phyloP scores from a whole-genome alignment of 2,797 vertebrate species.

The Platalea minor region DNA sequence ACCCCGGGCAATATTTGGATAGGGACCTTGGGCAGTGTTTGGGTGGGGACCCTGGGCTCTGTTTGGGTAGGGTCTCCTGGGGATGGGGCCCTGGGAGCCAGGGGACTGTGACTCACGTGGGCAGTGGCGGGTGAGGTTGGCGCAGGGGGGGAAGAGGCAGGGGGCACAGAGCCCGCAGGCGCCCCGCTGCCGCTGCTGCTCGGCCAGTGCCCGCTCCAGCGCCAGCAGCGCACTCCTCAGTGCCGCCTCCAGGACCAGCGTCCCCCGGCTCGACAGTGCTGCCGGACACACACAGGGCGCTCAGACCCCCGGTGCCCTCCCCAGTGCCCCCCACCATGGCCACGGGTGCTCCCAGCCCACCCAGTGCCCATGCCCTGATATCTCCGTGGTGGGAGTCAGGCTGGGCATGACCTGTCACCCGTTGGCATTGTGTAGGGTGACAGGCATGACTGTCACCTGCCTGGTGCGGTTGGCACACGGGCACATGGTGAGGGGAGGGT shows the following conservation, averaged over 20 bases:
- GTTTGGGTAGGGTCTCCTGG: neutral
- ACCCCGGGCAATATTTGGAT: neutral
- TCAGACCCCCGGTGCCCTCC: neutral
- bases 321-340: neutral
- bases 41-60: neutral
- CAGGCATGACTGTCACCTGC: neutral
- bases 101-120: neutral
- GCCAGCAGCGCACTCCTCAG: constrained; percentile 83
- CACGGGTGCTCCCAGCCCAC: rapidly evolving
- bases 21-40: neutral
- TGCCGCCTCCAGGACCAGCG: constrained; percentile 86
- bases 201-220: constrained; percentile 75
- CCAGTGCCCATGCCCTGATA: rapidly evolving
- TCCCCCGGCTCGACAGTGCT: constrained; percentile 91
- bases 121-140: constrained; percentile 74
- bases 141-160: constrained; percentile 86
- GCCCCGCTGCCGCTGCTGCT: constrained; percentile 73
- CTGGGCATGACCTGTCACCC: neutral
- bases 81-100: neutral
- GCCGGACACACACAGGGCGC: neutral
- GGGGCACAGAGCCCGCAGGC: constrained; percentile 78
- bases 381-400: neutral
- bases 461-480: neutral
- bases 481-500: neutral
- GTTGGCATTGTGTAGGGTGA: neutral